phyloP scores from a whole-genome alignment of 35 echinoderm and acorn worm species.

The Eucidaris tribuloides region DNA sequence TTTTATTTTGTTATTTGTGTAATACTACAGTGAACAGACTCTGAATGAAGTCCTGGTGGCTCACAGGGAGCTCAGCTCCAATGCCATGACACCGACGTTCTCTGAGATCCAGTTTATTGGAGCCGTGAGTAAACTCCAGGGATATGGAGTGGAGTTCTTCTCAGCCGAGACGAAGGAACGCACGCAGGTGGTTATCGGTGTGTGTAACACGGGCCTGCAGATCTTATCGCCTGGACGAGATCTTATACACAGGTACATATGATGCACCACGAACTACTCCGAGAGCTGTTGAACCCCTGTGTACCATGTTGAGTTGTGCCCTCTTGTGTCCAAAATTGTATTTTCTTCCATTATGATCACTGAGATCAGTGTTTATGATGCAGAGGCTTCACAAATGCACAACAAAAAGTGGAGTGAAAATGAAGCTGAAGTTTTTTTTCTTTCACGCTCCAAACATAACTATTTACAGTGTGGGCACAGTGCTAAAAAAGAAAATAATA shows the following conservation, averaged over 20 bases:
- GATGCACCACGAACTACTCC: no score
- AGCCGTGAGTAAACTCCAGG: constrained; percentile 60
- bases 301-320: no score
- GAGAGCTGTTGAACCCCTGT: no score
- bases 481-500: no score
- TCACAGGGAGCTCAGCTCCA: constrained; percentile 35
- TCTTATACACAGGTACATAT: constrained; percentile 81
- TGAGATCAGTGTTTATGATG: no score
- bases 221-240: constrained; percentile 68
- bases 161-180: constrained; percentile 75
- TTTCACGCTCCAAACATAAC: no score
- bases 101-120: constrained; percentile 87
- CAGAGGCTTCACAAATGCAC: no score
- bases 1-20: background rate
- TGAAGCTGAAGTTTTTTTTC: no score
- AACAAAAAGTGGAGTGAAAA: no score
- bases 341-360: no score
- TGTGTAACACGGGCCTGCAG: constrained; percentile 74
- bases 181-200: constrained; percentile 83
- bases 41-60: constrained; percentile 49
- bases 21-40: constrained; percentile 62
- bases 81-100: constrained; percentile 44
- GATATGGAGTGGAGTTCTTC: constrained; percentile 97
- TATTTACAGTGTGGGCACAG: no score
- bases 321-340: no score